phyloP scores from a whole-genome alignment of 2,797 vertebrate genomes.

The Spinibarbus caldwelli region DNA sequence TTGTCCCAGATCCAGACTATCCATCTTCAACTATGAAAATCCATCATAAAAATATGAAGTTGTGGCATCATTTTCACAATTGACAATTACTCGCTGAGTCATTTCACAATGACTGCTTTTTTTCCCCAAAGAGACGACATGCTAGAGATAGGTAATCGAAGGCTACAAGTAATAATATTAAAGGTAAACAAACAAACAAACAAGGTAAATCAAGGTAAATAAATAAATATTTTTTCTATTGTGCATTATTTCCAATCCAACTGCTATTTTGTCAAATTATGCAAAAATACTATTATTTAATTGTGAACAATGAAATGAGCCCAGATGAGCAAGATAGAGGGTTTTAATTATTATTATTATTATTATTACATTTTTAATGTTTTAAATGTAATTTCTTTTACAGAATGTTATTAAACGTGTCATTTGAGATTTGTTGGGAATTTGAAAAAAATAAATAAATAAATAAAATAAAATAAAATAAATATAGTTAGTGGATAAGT shows the following conservation, averaged over 20 bases:
- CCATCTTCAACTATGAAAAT: constrained; percentile 1
- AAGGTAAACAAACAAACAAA: neutral
- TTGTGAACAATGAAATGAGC: neutral
- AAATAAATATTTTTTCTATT: neutral
- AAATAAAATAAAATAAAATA: neutral
- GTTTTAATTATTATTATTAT: neutral
- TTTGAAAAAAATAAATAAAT: neutral
- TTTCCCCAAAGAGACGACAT: neutral
- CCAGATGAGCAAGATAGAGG: neutral
- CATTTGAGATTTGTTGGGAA: neutral
- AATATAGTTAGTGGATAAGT: neutral
- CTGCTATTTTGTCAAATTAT: neutral
- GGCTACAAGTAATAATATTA: neutral
- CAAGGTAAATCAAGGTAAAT: too few relatives aligned
- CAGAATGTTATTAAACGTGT: neutral
- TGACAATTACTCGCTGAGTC: neutral
- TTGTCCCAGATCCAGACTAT: too few relatives aligned
- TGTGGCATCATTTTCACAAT: neutral
- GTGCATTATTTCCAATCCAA: neutral
- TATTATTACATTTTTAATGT: neutral
- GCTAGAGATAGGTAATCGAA: neutral
- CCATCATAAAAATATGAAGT: constrained; percentile 8
- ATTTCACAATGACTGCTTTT: neutral
- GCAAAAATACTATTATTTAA: neutral
- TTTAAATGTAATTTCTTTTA: neutral